These are phyloP conservation scores for Montipora capitata DNA, from an alignment of 92 coral and sea anemone species.

Conservation along the genomic window DNA sequence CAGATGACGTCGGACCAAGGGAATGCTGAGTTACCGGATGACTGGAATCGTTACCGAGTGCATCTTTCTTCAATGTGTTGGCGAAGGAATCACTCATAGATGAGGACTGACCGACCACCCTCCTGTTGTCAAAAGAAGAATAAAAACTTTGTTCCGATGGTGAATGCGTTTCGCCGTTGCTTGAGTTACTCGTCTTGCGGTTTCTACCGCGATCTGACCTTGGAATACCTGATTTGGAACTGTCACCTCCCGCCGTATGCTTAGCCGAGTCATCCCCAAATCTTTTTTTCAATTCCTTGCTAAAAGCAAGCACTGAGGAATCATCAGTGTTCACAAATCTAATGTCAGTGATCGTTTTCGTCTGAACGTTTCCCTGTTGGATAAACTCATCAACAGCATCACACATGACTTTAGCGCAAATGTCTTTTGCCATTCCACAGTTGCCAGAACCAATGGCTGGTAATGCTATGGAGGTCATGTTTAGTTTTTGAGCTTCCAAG, in stretches of 20 bases:
- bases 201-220: background rate
- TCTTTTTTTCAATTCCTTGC: slow-evolving; percentile 55
- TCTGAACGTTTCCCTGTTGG: background rate
- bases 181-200: background rate
- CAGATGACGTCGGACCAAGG: background rate
- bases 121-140: background rate
- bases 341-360: slow-evolving; percentile 63
- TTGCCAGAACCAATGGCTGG: slow-evolving; percentile 88
- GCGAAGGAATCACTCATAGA: background rate
- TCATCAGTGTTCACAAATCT: slow-evolving; percentile 88
- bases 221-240: background rate
- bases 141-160: too few relatives aligned
- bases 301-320: slow-evolving; percentile 67
- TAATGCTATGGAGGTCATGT: slow-evolving; percentile 50
- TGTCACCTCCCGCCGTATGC: background rate
- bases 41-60: background rate
- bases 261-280: background rate
- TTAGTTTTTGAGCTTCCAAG: background rate
- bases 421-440: slow-evolving; percentile 74
- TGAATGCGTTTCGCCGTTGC: background rate
- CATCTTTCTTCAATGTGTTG: background rate
- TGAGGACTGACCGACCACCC: too few relatives aligned
- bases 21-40: background rate
- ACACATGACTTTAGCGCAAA: slow-evolving; percentile 82
- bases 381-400: slow-evolving; percentile 66